Conservation (phyloP, 2,888 invertebrate species). For the Cenopis cana region DNA sequence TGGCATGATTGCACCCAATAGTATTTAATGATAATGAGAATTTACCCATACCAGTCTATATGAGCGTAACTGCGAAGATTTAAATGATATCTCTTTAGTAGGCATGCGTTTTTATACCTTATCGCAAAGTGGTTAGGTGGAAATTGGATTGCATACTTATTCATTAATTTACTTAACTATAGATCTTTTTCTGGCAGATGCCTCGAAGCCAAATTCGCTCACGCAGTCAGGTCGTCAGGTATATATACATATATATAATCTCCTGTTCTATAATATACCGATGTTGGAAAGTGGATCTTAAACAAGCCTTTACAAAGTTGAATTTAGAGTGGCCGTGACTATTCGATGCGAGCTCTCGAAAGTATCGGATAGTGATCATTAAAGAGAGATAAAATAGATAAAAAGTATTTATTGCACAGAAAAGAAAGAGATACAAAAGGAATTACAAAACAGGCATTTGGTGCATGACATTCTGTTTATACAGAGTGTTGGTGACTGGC, state of each 20-base stretch:
- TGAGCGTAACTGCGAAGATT: background rate
- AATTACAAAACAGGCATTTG: no score
- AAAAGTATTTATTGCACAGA: no score
- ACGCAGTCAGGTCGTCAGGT: no score
- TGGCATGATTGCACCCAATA: conserved; percentile 28
- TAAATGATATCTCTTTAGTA: background rate
- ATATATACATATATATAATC: no score
- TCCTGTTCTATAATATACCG: no score
- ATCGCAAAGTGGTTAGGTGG: background rate
- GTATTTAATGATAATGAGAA: conserved; percentile 15
- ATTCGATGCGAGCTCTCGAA: background rate
- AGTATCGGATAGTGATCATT: background rate
- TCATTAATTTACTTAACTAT: background rate
- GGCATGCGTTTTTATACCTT: background rate
- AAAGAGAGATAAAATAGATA: no score
- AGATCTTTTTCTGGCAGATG: background rate
- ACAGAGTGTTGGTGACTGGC: no score
- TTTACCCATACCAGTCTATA: background rate
- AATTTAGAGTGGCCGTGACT: background rate
- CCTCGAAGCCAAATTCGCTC: background rate
- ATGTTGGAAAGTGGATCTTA: background rate
- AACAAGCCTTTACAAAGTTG: background rate
- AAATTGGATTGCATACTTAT: background rate
- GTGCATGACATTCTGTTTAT: no score
- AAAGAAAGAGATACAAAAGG: no score